Base-by-base conservation (phyloP, 2,888 invertebrate species). In the Dysmachus trigonus region DNA sequence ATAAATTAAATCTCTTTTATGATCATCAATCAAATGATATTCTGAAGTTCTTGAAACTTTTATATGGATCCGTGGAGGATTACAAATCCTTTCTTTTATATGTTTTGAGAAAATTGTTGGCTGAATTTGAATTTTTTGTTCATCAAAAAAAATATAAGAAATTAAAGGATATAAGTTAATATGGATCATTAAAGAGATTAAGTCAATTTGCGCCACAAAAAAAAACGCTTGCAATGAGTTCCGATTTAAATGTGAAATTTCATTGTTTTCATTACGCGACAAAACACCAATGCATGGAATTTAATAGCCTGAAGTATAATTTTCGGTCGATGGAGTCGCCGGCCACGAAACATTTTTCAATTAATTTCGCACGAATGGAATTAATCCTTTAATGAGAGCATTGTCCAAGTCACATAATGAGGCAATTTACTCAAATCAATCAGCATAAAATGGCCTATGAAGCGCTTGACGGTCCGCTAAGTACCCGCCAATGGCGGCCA, bases 381-480 rank as follows among this genome's bases (percentile, higher is more conserved):
- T 62, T 62, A 62, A 62, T 62, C 62, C 62, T 8, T 73, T 73
- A 73, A 73, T 73, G 73, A 18, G 73, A 73, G n/a, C 73, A 73
- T 73, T 73, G 31, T 73, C 33, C 73, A 73, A 73, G 73, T 73
- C 33, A 13, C 33, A 33, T 73, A 73, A 73, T 73, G 73, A 73
- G 33, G 31, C 73, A 73, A 73, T 73, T 73, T 73, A 47, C 22
- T 41, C 77, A 77, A 77, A 47, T 77, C 77, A 77, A 77, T 77
- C 77, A 77, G 77, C 30, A 77, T 77, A 47, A 77, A 77, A 62
- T 62, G 62, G 62, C 62, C 62, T 62, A 62, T 62, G 62, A 62
- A 77, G 47, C 35, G 76, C 22, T 33, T 22, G 76, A 76, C 22
- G 31, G 33, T 33, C 18, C 77, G 38, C 77, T 77, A 77, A 77